Evolutionary conservation across 1,140 invertebrate species (phyloP).

Genomic region (Drosophila malerkotliana): DNA sequence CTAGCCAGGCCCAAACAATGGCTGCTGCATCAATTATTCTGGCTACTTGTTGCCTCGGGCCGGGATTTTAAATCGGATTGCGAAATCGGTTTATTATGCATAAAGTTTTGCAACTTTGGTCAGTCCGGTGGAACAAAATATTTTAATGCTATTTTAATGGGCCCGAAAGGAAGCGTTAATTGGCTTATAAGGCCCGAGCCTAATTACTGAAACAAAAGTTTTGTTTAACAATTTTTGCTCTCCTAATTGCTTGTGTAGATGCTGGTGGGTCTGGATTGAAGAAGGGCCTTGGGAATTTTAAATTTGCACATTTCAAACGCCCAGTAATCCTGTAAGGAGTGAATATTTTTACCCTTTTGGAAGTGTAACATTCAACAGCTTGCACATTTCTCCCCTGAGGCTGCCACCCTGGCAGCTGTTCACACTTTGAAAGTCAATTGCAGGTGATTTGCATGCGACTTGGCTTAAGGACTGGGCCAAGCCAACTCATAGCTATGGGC

Average conservation of each 20-base stretch:
- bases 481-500: background rate
- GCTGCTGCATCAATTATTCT: constrained; percentile 9
- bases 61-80: constrained; percentile 1
- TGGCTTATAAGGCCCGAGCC: constrained; percentile 3
- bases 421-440: constrained; percentile 12
- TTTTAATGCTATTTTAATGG: constrained; percentile 30
- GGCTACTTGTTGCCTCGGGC: constrained; percentile 27
- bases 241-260: background rate
- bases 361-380: constrained; percentile 8
- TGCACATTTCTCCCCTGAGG: background rate
- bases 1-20: constrained; percentile 24
- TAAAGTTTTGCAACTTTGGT: constrained; percentile 14
- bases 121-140: background rate
- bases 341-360: background rate
- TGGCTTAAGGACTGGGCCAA: constrained; percentile 1
- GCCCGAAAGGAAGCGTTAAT: constrained; percentile 9
- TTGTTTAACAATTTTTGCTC: background rate
- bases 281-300: background rate
- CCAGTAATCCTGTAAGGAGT: background rate
- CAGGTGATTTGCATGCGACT: constrained; percentile 17
- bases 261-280: background rate
- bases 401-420: background rate
- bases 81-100: constrained; percentile 24
- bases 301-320: background rate
- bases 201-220: constrained; percentile 8